Base-by-base conservation (phyloP, 1,140 invertebrate genomes). In the Triops cancriformis region DNA sequence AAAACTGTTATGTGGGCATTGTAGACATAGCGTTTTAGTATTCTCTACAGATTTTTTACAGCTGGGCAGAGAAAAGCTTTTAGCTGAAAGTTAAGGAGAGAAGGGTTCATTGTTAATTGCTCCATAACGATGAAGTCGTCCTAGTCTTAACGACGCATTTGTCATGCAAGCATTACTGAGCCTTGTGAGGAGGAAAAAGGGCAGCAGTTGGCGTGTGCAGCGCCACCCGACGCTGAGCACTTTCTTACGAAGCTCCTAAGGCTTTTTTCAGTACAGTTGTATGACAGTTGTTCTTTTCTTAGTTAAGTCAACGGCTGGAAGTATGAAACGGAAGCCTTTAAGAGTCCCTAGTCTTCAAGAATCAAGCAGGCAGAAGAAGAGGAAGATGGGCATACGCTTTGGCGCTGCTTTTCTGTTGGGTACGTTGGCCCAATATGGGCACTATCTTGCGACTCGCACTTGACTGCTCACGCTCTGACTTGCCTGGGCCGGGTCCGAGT, bases 91-190 rank as follows among this genome's bases (percentile, higher is more conserved):
- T 64, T 64, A n/a, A 37, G 31, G 7, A 37, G 31, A 37, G 14
- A 18, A 18, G 51, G n/a, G 14, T 64, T 64, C 10, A 64, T 64
- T 64, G 51, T 64, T 64, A 64, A 64, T 64, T 64, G 51, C 51
- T 23, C 51, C 51, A 64, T 64, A 64, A 64, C 51, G 51, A 64
- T 64, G 51, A 64, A 64, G 51, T 64, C 51, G 51, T 64, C 51
- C 18, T 14, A n/a, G 3, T 5, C 51, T 64, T 64, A 64, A 64
- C 51, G 51, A 64, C 51, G 51, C 51, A 18, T 64, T 64, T 64
- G 51, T 64, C 51, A 64, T 64, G 51, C 51, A 64, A 64, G 23
- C 51, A 64, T 64, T 64, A 23, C 51, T 64, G 51, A 37, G 51
- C 51, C 23, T 64, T 64, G 23, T n/a, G 51, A 14, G 11, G 23